Conservation (phyloP, 2,888 invertebrate species). For the Pteria penguin region DNA sequence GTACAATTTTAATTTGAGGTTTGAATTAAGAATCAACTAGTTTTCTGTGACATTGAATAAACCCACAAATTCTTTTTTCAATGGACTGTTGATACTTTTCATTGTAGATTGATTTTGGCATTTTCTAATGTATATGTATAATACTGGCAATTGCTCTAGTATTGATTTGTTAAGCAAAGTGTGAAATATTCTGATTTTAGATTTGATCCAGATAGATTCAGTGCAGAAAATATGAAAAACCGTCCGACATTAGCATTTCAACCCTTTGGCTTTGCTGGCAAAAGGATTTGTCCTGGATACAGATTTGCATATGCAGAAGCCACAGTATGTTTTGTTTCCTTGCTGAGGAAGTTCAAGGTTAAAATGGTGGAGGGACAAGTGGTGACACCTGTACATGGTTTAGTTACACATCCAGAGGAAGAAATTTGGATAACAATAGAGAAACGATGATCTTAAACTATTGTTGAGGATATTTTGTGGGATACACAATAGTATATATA, state of each 20-base stretch:
- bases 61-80: too few relatives aligned
- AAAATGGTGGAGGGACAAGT: conserved; percentile 76
- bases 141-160: too few relatives aligned
- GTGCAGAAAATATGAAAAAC: conserved; percentile 60
- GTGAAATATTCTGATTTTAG: conserved; percentile 56
- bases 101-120: too few relatives aligned
- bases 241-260: conserved; percentile 70
- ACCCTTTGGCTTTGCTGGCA: conserved; percentile 80
- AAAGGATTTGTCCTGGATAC: conserved; percentile 72
- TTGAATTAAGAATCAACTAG: too few relatives aligned
- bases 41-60: too few relatives aligned
- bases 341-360: conserved; percentile 74
- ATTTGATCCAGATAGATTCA: conserved; percentile 79
- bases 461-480: too few relatives aligned
- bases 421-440: conserved; percentile 78
- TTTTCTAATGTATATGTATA: too few relatives aligned
- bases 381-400: conserved; percentile 73
- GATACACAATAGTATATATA: too few relatives aligned
- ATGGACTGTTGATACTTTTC: too few relatives aligned
- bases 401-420: conserved; percentile 78
- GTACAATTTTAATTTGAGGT: too few relatives aligned
- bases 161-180: too few relatives aligned
- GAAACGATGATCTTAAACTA: conserved; percentile 60
- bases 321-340: conserved; percentile 62
- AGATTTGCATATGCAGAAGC: conserved; percentile 73